Conservation (phyloP, 2,888 invertebrate species). For the Marasmarcha lunaedactyla region DNA sequence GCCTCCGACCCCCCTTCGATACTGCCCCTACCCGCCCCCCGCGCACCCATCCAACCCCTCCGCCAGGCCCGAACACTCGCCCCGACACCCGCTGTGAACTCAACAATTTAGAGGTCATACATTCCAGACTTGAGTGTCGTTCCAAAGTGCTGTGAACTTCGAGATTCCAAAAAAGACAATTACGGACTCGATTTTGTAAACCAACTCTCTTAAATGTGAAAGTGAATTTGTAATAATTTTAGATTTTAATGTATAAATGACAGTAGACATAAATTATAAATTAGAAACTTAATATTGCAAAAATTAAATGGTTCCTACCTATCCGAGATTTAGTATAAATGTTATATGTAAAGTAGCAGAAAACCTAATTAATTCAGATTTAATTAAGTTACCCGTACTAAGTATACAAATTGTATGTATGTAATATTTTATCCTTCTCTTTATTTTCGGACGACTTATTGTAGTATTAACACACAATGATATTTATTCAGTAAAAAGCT, state of each 20-base stretch:
- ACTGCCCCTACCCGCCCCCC: constrained; percentile 73
- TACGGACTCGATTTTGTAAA: no score
- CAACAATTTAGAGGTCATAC: constrained; percentile 6
- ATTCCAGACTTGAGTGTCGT: constrained; percentile 14
- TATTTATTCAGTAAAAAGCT: no score
- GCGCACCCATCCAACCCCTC: constrained; percentile 32
- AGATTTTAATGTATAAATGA: no score
- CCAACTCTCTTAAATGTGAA: no score
- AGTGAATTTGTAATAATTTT: background rate
- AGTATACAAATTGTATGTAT: no score
- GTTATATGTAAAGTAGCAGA: no score
- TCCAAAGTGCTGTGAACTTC: constrained; percentile 7
- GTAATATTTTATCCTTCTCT: no score
- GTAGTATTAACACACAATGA: no score
- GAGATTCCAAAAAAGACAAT: no score
- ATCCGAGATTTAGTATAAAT: no score
- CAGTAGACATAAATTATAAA: no score
- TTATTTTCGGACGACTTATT: no score
- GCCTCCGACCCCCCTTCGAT: constrained; percentile 72
- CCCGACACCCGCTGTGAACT: constrained; percentile 54
- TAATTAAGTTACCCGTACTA: background rate
- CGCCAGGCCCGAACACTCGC: constrained; percentile 38
- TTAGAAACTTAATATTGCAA: constrained; percentile 5
- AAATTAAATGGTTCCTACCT: constrained; percentile 59
- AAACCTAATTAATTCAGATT: background rate